Percentiles rank a stretch among this genome's conserved stretches.
These are phyloP conservation scores for Alectura lathami DNA, from an alignment of 2,113 vertebrate genomes.

Conservation along the genomic window DNA sequence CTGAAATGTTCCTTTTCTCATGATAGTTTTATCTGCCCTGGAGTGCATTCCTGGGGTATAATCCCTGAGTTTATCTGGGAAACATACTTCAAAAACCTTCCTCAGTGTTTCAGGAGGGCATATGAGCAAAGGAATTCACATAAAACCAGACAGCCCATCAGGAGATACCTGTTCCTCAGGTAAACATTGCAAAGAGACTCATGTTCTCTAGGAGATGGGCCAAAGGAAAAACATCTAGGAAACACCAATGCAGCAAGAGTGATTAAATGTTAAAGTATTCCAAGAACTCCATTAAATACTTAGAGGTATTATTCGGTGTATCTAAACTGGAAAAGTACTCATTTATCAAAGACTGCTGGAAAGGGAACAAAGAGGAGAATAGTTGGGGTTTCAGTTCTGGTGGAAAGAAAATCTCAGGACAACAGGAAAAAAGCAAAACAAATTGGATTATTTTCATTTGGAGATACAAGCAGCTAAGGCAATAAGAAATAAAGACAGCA, in stretches of 20 bases:
- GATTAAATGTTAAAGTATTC: neutral
- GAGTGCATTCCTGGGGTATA: neutral
- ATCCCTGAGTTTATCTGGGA: constrained; percentile 49
- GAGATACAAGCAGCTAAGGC: neutral
- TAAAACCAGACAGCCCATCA: constrained; percentile 5
- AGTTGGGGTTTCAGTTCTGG: neutral
- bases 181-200: neutral
- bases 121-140: constrained; percentile 28
- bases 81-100: neutral
- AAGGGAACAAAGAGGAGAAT: neutral
- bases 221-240: constrained; percentile 6
- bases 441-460: neutral
- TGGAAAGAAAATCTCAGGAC: neutral
- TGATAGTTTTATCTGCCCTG: constrained; percentile 20
- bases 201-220: neutral
- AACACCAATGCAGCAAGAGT: neutral
- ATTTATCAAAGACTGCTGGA: neutral
- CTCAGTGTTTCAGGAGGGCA: neutral
- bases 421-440: neutral
- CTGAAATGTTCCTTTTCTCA: constrained; percentile 26
- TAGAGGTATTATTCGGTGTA: neutral
- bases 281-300: neutral
- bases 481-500: neutral
- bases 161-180: constrained; percentile 31
- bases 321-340: neutral